Evolutionary conservation across 2,113 vertebrate species (phyloP).

Genomic region (Poecile atricapillus): DNA sequence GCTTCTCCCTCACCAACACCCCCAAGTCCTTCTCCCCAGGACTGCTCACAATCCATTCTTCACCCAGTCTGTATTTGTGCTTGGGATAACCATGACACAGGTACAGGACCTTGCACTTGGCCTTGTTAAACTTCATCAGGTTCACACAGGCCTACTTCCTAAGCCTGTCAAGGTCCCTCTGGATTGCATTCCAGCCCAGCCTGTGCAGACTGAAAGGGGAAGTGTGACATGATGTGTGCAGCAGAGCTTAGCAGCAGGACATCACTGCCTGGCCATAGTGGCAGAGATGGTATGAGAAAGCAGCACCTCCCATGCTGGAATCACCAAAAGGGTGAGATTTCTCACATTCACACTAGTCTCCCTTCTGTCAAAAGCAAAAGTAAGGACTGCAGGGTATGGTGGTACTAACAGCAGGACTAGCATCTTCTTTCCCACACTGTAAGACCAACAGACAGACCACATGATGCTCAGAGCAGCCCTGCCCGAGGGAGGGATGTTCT

Average conservation of each 20-base stretch:
- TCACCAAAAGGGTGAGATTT: background rate
- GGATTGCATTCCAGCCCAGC: background rate
- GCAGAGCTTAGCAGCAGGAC: background rate
- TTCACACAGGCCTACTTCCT: background rate
- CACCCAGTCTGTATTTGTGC: background rate
- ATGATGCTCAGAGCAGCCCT: rapidly evolving
- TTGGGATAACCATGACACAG: background rate
- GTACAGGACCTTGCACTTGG: background rate
- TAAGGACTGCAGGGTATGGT: background rate
- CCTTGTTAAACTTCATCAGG: background rate
- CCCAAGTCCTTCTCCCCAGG: background rate
- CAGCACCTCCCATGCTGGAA: background rate
- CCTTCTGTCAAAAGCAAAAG: background rate
- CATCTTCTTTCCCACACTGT: background rate
- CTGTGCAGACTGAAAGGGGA: background rate
- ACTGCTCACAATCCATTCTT: background rate
- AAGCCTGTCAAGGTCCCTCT: background rate
- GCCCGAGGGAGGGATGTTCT: rapidly evolving
- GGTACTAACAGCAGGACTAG: background rate
- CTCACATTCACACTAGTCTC: background rate
- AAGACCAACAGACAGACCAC: background rate
- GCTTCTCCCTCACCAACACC: background rate
- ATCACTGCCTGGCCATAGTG: rapidly evolving
- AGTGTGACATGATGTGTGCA: rapidly evolving
- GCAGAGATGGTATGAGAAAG: rapidly evolving